Base-by-base conservation (phyloP, 64 coral and sea anemone genomes). In the Astreopora myriophthalma region DNA sequence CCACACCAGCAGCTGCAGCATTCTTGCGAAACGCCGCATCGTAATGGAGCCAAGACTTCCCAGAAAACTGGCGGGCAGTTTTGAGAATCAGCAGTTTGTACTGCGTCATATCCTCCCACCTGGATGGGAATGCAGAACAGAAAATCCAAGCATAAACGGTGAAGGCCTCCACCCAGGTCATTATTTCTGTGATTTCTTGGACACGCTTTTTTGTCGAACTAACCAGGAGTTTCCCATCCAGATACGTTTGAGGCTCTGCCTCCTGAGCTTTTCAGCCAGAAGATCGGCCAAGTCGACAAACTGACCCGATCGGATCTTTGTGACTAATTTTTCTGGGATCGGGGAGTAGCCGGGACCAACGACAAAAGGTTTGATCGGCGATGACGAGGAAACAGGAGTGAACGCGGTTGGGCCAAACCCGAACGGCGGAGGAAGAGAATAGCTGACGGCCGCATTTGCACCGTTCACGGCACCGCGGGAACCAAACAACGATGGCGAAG, bases 91-190 rank as follows among this genome's bases (percentile, higher is more conserved):
- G 42, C 25, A 88, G 68, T 22, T 40, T 34, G 31, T 77, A 89
- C 1, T 72, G 87, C 6, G 33, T 31, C 12, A 89, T 24, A 33
- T 89, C 87, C 7, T 42, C 3, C 37, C 44, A 44, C 6, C 87
- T 70, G 35, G 71, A 72, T 3, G 49, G 87, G 33, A 75, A 38
- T 20, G 25, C 24, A 8, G 5, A n/a, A 25, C 38, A 57, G 27
- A 77, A 16, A 63, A 89, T 38, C 24, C 20, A 57, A 3, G 29
- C 8, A 29, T 89, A 89, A 8, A 89, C 73, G 1, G 46, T 39
- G 48, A 76, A 89, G 4, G 87, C 86, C 66, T 88, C 69, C 10
- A 76, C 42, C 71, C 73, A 76, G 22, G 57, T 42, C 4, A 69
- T 19, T 9, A 67, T 86, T 20, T 86, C 83, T 25, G 77, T 81